Percentiles rank a stretch among this genome's conserved stretches.
Conservation (phyloP, 2,113 vertebrate species). For the Sapajus apella region DNA sequence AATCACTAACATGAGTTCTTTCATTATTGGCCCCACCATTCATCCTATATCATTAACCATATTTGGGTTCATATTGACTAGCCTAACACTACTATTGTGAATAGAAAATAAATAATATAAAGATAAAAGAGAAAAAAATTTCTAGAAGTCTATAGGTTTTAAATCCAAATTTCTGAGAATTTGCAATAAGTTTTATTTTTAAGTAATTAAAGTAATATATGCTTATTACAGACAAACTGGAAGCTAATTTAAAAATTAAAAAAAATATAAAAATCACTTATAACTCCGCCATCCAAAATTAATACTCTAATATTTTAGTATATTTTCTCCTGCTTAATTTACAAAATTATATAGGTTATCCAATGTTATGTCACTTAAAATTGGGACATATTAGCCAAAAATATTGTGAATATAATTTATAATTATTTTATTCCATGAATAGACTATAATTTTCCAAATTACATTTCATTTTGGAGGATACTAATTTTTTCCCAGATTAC, state of each 20-base stretch:
- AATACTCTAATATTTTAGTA: not conserved
- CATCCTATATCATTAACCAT: not conserved
- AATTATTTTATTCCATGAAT: not conserved
- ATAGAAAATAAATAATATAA: not conserved
- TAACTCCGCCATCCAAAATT: not conserved
- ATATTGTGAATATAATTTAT: not conserved
- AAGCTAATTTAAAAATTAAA: not conserved
- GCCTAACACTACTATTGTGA: not conserved
- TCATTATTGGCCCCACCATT: not conserved
- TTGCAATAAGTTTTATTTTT: not conserved
- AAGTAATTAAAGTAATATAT: not conserved
- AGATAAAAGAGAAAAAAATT: not conserved
- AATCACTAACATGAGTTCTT: not conserved
- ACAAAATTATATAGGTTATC: not conserved
- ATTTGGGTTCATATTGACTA: not conserved
- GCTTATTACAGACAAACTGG: not conserved
- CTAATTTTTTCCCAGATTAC: not conserved
- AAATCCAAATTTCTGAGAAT: constrained; percentile 21
- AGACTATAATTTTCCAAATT: not conserved
- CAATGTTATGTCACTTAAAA: not conserved
- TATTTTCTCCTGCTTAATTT: not conserved
- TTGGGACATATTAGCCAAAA: not conserved
- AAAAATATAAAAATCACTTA: not conserved
- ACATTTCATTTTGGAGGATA: not conserved
- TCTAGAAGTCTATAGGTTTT: not conserved